Conservation (phyloP, 2,113 vertebrate species). For the Mustela lutreola region DNA sequence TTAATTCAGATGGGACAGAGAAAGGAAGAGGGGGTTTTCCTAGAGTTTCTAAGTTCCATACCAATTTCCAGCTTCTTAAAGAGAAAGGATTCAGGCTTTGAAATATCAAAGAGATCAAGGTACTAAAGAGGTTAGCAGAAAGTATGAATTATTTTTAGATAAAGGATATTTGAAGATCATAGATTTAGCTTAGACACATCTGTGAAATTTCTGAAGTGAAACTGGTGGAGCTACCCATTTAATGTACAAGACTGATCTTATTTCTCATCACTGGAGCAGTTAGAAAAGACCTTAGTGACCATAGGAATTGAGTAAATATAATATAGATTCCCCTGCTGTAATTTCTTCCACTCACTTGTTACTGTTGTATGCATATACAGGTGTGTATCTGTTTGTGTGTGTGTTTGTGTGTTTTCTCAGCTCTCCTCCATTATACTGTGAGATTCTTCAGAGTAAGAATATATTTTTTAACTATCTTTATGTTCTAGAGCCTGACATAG, state of each 20-base stretch:
- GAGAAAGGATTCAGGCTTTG: not conserved
- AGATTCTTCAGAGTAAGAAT: not conserved
- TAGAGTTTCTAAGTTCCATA: not conserved
- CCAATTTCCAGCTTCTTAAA: not conserved
- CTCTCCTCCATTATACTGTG: not conserved
- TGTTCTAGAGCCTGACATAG: not conserved
- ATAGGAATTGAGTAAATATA: not conserved
- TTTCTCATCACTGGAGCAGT: not conserved
- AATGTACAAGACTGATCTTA: not conserved
- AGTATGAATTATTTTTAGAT: not conserved
- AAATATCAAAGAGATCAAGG: not conserved
- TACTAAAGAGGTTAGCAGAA: not conserved
- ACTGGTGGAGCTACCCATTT: not conserved
- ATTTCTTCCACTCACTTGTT: not conserved
- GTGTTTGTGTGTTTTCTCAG: not conserved
- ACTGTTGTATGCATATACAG: too few relatives aligned
- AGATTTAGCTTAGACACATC: not conserved
- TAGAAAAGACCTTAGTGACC: conserved; percentile 3
- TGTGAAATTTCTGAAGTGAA: not conserved
- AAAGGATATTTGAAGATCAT: not conserved
- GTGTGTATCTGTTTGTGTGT: not conserved
- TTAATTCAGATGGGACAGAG: not conserved
- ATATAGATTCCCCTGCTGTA: not conserved
- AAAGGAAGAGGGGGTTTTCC: not conserved
- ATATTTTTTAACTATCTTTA: not conserved